A percentile compares a stretch with the other conserved stretches of the same genome.
Conservation (phyloP, 30 jellyfish, hydroid and myxozoan genomes). For the Aurelia sp. region DNA sequence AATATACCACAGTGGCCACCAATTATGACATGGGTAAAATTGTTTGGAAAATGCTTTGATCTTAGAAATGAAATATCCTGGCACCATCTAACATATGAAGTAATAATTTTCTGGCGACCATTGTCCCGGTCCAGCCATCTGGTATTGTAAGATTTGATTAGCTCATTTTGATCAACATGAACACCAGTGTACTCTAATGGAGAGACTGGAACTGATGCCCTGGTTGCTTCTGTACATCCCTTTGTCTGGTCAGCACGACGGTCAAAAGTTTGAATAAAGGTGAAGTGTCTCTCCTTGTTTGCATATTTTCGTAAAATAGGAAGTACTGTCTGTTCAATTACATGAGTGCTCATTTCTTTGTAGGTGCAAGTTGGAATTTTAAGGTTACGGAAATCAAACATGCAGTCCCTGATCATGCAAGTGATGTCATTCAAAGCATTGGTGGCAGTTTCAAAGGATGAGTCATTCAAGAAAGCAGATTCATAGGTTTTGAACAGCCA, state of each 20-base stretch:
- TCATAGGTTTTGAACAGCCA: too few species aligned
- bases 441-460: too few species aligned
- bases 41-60: slow-evolving; percentile 30
- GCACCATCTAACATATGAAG: slow-evolving; percentile 44
- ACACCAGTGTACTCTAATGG: slow-evolving; percentile 50
- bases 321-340: slow-evolving; percentile 22
- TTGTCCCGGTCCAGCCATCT: slow-evolving; percentile 5
- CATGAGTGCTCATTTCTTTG: slow-evolving; percentile 4
- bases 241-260: slow-evolving; percentile 54
- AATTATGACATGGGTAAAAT: slow-evolving; percentile 31
- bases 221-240: slow-evolving; percentile 56
- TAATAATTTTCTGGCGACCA: slow-evolving; percentile 9
- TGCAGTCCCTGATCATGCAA: too few species aligned
- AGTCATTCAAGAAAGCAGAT: too few species aligned
- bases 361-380: slow-evolving; percentile 57
- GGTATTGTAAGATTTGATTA: slow-evolving; percentile 26
- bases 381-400: background rate
- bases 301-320: slow-evolving; percentile 30
- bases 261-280: slow-evolving; percentile 33
- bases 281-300: slow-evolving; percentile 2
- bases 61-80: slow-evolving; percentile 1
- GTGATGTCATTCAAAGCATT: too few species aligned
- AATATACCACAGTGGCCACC: slow-evolving; percentile 55
- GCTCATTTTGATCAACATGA: slow-evolving; percentile 25
- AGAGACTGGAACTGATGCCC: slow-evolving; percentile 52